Base-by-base conservation (phyloP, 1,140 invertebrate species). In the Saccostrea echinata region DNA sequence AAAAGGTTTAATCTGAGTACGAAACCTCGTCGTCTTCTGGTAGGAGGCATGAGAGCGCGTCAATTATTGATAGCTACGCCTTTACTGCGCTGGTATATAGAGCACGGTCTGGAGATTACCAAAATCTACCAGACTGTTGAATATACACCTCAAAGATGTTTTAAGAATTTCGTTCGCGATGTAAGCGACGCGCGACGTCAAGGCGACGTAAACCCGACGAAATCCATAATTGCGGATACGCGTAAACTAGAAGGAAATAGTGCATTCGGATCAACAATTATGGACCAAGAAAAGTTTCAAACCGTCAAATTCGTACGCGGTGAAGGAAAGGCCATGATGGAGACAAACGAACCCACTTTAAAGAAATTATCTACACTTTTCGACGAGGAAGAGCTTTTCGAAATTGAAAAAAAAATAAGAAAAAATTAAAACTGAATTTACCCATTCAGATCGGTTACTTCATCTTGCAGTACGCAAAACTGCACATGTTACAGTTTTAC, bases 401-500 rank as follows among this genome's bases (percentile, higher is more conserved):
- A 43, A 35, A 24, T 84, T 24, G 61, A 68, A 61, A 84, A 61
- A n/a, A n/a, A 80, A 18, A 24, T n/a, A 88, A 88, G 64, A 24
- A 11, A 16, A 84, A 27, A 16, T 71, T 88, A 27, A 13, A 51
- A 13, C 30, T 84, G n/a, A 84, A 87, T 81, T 53, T 86, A 18
- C 87, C 80, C 16, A 52, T 52, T 16, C 86, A 91, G 55, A 88
- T 91, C 30, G 90, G 90, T 12, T 91, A 85, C 82, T 90, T 90
- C 55, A 90, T 92, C 13, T 86, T 91, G 35, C 88, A 91, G 64
- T 89, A 89, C 30, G 91, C 89, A 27, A 92, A 92, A 68, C 61
- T 92, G 35, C 43, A 88, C 13, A 92, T 92, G 90, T 84, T 91
- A 13, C 35, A 91, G 57, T 91, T 92, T 84, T 90, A 91, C 81